Evolutionary conservation across 2,888 invertebrate genomes (phyloP), one percentile per base, ranked within the genome.

Genomic region (Chrysolina oricalcia): DNA sequence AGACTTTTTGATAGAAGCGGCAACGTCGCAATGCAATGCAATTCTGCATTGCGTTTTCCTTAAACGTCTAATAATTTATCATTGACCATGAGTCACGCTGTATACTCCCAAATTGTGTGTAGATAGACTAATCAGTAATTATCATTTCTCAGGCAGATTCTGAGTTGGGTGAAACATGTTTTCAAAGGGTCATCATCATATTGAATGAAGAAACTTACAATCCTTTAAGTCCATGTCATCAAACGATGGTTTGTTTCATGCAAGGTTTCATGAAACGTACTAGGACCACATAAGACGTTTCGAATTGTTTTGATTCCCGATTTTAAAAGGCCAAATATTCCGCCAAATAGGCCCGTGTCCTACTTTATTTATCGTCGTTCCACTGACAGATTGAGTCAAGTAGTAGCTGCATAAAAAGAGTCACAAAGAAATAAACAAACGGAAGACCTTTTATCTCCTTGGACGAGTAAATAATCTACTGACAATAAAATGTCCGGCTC

Each of bases 341-440:
- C n/a, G 59, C 27, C 13, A 59, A 27, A 59, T 59, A n/a, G n/a
- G n/a, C 17, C 59, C 15, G 35, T 27, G 59, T 59, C 9, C 59
- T 27, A 27, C 59, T 27, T 59, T 59, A 59, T 59, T 59, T 59
- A 59, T 59, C 11, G 59, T 35, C 59, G 59, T 27, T 35, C 59
- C 27, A 59, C 27, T 59, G 59, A 59, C 59, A 59, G 59, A 59
- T 59, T 75, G 73, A 75, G 73, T 76, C 74, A 76, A 78, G 70
- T 76, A 78, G 70, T 76, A 70, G 78, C 78, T 73, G 70, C 75
- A 74, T 65, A 64, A 72, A 70, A 72, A 68, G 59, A 72, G 23
- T 56, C 41, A 19, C 66, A 40, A 67, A 74, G 67, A 70, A 71
- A 71, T 43, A 43, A 59, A 71, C 63, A 74, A 74, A 72, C 59